phyloP scores from a whole-genome alignment of 2,113 vertebrate genomes.

The Butorides virescens region DNA sequence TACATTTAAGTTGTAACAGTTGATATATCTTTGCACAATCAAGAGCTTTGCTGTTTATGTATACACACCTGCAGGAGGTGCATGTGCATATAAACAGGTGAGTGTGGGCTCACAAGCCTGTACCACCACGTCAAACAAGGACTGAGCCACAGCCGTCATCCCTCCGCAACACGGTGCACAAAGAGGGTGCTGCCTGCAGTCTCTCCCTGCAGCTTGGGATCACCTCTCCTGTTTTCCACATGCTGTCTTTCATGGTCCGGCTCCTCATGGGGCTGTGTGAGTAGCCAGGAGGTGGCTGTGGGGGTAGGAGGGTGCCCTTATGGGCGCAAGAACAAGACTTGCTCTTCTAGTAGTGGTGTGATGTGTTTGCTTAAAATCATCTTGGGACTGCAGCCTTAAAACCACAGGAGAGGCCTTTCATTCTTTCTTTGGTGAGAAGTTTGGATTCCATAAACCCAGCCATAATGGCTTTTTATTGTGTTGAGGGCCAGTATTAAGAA shows the following conservation, averaged over 20 bases:
- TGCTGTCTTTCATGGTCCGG: fast-evolving
- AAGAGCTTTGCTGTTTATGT: not conserved
- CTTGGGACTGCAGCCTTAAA: not conserved
- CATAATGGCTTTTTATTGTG: not conserved
- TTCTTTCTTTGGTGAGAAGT: not conserved
- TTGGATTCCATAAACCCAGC: not conserved
- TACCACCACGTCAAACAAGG: fast-evolving
- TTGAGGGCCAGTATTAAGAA: not conserved
- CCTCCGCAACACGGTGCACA: fast-evolving
- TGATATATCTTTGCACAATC: not conserved
- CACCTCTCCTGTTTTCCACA: fast-evolving
- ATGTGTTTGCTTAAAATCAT: not conserved
- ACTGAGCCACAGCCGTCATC: fast-evolving
- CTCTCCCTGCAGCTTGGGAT: not conserved
- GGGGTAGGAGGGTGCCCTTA: not conserved
- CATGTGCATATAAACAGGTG: fast-evolving
- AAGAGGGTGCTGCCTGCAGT: not conserved
- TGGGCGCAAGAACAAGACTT: not conserved
- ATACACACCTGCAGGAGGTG: too few species aligned
- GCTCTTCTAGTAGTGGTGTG: not conserved
- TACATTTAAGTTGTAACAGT: not conserved
- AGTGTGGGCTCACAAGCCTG: not conserved
- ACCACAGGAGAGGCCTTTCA: not conserved
- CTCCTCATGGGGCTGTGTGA: not conserved
- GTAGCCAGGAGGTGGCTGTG: fast-evolving